Conservation (phyloP, 2,888 invertebrate genomes). For the Tanytarsus gracilentus region DNA sequence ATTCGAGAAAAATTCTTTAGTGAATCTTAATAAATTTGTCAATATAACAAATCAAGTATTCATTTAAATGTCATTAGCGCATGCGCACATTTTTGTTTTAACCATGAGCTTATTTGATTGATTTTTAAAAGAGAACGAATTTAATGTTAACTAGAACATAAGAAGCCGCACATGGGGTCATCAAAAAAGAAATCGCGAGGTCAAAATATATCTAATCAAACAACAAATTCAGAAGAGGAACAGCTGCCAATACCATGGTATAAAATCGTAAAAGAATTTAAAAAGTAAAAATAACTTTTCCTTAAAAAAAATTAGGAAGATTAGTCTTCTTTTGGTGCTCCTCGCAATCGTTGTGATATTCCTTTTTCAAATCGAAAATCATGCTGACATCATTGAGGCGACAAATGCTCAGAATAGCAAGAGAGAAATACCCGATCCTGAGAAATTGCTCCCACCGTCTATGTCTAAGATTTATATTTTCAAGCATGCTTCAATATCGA, state of each 20-base stretch:
- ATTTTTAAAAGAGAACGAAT: not conserved
- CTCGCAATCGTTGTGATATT: not conserved
- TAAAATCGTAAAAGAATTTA: too few relatives aligned
- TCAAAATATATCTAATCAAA: not conserved
- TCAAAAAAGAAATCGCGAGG: not conserved
- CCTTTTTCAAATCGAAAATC: not conserved
- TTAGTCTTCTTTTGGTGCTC: not conserved
- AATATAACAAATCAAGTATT: too few relatives aligned
- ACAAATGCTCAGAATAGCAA: not conserved
- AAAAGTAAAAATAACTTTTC: too few relatives aligned
- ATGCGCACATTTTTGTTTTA: not conserved
- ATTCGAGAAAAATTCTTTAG: not conserved
- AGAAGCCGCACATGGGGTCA: not conserved
- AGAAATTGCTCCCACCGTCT: constrained; percentile 53
- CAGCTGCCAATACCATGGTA: too few relatives aligned
- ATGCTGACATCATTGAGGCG: not conserved
- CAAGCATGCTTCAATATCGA: constrained; percentile 63
- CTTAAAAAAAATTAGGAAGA: too few relatives aligned
- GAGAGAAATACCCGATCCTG: constrained; percentile 50
- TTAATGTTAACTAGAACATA: not conserved
- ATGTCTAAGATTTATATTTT: constrained; percentile 57
- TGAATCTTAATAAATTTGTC: not conserved
- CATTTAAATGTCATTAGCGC: too few relatives aligned
- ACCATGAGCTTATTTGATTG: too few relatives aligned
- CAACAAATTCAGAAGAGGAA: too few relatives aligned